Evolutionary conservation across 2,113 vertebrate genomes (phyloP).

Genomic region (Capra hircus): DNA sequence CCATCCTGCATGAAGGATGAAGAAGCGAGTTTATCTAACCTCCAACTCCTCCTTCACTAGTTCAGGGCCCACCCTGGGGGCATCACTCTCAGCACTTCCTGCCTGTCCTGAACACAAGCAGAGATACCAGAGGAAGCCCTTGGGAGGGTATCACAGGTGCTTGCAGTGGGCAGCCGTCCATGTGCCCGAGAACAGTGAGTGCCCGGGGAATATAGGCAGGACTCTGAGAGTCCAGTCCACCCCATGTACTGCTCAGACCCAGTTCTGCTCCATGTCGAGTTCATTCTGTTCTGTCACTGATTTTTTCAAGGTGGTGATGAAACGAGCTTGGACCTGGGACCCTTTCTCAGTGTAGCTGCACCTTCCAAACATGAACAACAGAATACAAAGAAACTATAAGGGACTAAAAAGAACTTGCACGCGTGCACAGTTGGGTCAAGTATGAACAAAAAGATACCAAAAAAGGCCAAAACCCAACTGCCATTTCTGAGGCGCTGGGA

Average conservation of each 20-base stretch:
- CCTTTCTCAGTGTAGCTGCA: background rate
- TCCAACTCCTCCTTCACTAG: background rate
- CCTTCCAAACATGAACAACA: background rate
- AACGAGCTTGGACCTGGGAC: background rate
- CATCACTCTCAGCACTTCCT: background rate
- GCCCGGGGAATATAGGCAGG: accelerated
- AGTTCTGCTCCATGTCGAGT: background rate
- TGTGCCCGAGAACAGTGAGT: background rate
- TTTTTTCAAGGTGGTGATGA: background rate
- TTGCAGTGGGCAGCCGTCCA: background rate
- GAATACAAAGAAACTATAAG: background rate
- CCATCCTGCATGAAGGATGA: background rate
- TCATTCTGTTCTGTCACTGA: background rate
- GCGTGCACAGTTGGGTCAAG: background rate
- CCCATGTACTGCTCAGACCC: background rate
- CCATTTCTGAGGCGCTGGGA: background rate
- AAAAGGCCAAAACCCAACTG: background rate
- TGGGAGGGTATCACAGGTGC: background rate
- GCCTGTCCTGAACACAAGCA: background rate
- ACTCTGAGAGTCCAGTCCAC: too few species aligned
- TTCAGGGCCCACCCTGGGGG: background rate
- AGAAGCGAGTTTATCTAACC: background rate
- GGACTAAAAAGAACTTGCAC: background rate
- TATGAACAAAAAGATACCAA: background rate
- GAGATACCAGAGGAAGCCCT: background rate